These are phyloP conservation scores for Caenorhabditis remanei DNA, from an alignment of 1,140 invertebrate species.

Conservation along the genomic window DNA sequence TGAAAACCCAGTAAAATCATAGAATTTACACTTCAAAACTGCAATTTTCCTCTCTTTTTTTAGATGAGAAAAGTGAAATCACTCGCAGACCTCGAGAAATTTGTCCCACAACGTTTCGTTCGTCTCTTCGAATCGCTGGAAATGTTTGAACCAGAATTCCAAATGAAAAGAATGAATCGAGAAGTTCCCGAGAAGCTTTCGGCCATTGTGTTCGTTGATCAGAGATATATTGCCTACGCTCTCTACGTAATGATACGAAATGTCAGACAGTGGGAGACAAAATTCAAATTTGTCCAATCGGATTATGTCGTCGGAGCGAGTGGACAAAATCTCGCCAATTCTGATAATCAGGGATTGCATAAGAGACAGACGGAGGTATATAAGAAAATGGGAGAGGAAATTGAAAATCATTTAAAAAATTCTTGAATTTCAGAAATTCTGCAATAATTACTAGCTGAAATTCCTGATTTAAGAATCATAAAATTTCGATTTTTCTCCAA, in stretches of 20 bases:
- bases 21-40: no score
- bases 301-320: conserved; percentile 74
- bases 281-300: conserved; percentile 69
- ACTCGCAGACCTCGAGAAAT: conserved; percentile 8
- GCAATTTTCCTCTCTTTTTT: no score
- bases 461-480: not conserved
- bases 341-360: conserved; percentile 67
- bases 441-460: no score
- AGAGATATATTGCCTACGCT: conserved; percentile 72
- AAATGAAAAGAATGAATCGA: conserved; percentile 57
- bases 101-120: conserved; percentile 15
- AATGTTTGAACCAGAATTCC: conserved; percentile 61
- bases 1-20: no score
- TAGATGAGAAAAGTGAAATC: conserved; percentile 56
- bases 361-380: conserved; percentile 72
- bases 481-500: not conserved
- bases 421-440: not conserved
- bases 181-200: conserved; percentile 63
- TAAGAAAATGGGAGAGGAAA: not conserved
- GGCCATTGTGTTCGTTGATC: conserved; percentile 73
- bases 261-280: conserved; percentile 66
- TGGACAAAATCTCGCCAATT: conserved; percentile 65
- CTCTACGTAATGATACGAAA: conserved; percentile 71
- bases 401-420: no score
- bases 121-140: conserved; percentile 69